Evolutionary conservation across 1,140 invertebrate genomes (phyloP).

Genomic region (Saccostrea glomerata): DNA sequence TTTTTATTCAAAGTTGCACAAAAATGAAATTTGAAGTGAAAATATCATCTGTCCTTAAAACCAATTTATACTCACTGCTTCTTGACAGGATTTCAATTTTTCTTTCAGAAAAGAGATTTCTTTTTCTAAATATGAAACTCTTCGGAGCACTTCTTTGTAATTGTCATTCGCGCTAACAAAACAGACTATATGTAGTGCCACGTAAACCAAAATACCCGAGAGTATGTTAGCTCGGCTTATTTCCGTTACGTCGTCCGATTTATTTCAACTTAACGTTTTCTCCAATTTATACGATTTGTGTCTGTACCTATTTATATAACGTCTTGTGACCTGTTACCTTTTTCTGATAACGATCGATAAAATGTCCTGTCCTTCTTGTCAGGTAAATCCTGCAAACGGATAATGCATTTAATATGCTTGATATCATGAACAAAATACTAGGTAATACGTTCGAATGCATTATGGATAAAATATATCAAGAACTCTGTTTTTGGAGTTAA

Average conservation of each 20-base stretch:
- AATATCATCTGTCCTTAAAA: not conserved
- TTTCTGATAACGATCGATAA: not conserved
- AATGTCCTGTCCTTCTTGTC: too few species aligned
- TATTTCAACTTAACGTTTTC: not conserved
- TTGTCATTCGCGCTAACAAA: not conserved
- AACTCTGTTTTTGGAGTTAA: too few species aligned
- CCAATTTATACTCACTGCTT: not conserved
- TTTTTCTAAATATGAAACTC: not conserved
- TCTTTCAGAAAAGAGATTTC: not conserved
- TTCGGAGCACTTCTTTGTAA: not conserved
- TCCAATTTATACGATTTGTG: not conserved
- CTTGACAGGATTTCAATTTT: not conserved
- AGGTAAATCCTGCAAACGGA: too few species aligned
- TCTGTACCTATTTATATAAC: not conserved
- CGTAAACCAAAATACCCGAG: not conserved
- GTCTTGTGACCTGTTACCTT: not conserved
- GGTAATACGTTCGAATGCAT: too few species aligned
- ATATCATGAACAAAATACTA: too few species aligned
- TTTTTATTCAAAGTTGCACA: too few species aligned
- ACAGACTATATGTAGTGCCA: not conserved
- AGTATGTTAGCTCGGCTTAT: not conserved
- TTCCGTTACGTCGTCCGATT: too few species aligned
- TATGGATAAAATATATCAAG: too few species aligned
- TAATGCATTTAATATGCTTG: too few species aligned
- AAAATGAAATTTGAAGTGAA: too few species aligned